Conservation (phyloP, 2,888 invertebrate genomes). For the Chloromyia formosa region DNA sequence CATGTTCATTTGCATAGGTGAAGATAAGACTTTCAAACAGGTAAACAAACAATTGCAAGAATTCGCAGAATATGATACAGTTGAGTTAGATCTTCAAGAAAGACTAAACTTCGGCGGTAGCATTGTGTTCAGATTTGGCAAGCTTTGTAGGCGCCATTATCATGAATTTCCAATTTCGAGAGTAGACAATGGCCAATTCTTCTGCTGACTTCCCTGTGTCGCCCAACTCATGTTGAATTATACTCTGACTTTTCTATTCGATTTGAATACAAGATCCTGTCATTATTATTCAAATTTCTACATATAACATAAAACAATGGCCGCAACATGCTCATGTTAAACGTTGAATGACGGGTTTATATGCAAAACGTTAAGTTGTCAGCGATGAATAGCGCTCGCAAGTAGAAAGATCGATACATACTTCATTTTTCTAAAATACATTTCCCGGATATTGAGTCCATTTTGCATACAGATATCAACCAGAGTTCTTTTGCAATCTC, state of each 20-base stretch:
- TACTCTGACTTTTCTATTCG: slow-evolving; percentile 33
- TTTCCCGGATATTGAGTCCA: not conserved
- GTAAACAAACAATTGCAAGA: slow-evolving; percentile 6
- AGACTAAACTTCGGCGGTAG: slow-evolving; percentile 5
- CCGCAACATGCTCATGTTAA: slow-evolving; percentile 7
- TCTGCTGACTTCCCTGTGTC: slow-evolving; percentile 35
- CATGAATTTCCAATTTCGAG: slow-evolving; percentile 23
- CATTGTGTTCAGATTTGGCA: not conserved
- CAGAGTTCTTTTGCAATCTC: no score
- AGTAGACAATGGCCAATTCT: slow-evolving; percentile 39
- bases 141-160: not conserved
- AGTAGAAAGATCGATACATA: no score
- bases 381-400: slow-evolving; percentile 12
- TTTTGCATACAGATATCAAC: not conserved
- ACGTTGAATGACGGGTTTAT: slow-evolving; percentile 48
- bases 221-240: slow-evolving; percentile 33
- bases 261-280: slow-evolving; percentile 51
- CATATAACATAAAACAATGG: slow-evolving; percentile 33
- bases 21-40: slow-evolving; percentile 16
- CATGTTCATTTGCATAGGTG: slow-evolving; percentile 23
- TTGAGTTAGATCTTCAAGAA: slow-evolving; percentile 17
- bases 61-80: not conserved
- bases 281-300: slow-evolving; percentile 52
- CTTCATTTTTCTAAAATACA: slow-evolving; percentile 8
- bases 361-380: slow-evolving; percentile 47